phyloP scores from a whole-genome alignment of 2,113 vertebrate species.

The Maccullochella peelii region DNA sequence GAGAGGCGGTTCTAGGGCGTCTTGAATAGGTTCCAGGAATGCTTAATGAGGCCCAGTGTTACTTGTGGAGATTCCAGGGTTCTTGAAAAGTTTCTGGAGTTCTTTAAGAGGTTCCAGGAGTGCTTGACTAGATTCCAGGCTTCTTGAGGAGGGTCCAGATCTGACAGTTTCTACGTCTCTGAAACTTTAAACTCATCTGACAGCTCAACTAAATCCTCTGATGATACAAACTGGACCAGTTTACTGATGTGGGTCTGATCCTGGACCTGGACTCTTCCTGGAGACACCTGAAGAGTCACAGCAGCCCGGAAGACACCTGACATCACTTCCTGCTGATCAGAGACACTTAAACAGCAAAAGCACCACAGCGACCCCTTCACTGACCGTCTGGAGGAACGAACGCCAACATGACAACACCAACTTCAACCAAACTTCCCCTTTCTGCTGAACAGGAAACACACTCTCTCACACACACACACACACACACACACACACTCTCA shows the following conservation, averaged over 20 bases:
- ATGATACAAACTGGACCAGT: too few relatives aligned
- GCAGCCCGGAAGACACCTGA: constrained; percentile 9
- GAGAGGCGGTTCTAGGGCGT: too few relatives aligned
- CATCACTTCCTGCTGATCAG: constrained; percentile 21
- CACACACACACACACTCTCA: constrained; percentile 3
- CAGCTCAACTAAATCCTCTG: too few relatives aligned
- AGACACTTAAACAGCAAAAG: neutral
- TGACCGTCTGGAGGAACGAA: constrained; percentile 4
- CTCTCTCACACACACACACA: constrained; percentile 19
- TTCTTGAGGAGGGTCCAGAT: too few relatives aligned
- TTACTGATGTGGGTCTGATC: too few relatives aligned
- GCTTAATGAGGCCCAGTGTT: too few relatives aligned
- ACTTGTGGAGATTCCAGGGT: too few relatives aligned
- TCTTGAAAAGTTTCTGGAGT: too few relatives aligned
- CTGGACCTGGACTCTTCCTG: neutral
- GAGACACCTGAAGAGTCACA: neutral
- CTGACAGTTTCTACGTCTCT: too few relatives aligned
- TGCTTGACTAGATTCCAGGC: too few relatives aligned
- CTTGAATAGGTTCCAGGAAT: neutral
- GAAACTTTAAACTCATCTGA: too few relatives aligned
- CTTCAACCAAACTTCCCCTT: constrained; percentile 41
- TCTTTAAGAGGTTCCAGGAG: neutral
- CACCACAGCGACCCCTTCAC: constrained; percentile 12
- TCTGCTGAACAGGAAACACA: constrained; percentile 45
- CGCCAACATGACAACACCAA: neutral